These are phyloP conservation scores for Nicator chloris DNA, from an alignment of 2,113 vertebrate species.

Conservation along the genomic window DNA sequence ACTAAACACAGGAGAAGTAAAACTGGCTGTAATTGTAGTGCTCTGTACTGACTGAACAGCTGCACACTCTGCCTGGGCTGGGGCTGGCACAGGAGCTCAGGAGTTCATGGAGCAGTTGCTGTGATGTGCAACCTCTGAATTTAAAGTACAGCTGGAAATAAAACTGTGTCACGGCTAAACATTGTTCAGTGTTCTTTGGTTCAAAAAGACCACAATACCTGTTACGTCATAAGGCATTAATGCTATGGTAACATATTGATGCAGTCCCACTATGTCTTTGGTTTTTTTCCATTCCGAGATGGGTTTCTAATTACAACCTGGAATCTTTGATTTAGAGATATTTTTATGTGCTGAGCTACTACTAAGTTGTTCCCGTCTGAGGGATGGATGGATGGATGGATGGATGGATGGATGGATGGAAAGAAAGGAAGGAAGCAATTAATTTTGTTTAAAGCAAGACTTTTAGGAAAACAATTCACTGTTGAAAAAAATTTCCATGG, in stretches of 20 bases:
- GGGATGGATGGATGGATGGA: not conserved
- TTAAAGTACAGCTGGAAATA: not conserved
- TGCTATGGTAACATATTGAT: not conserved
- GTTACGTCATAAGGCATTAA: accelerated
- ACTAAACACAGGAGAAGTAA: not conserved
- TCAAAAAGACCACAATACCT: not conserved
- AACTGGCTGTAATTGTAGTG: not conserved
- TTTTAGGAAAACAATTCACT: not conserved
- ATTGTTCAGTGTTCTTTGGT: not conserved
- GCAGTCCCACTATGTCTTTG: not conserved
- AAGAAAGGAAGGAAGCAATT: not conserved
- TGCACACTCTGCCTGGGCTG: not conserved
- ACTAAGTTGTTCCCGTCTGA: not conserved
- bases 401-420: not conserved
- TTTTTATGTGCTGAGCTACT: not conserved
- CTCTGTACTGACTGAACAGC: not conserved
- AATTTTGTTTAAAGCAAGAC: not conserved
- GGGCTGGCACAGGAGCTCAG: not conserved
- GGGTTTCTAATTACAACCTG: not conserved
- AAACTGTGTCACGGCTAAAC: not conserved
- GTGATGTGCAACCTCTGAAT: not conserved
- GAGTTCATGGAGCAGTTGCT: not conserved
- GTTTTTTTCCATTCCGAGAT: not conserved
- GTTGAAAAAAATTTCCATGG: not conserved
- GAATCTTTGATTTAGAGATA: not conserved